phyloP scores from a whole-genome alignment of 1,140 invertebrate genomes.

The Drosophila trapezifrons region DNA sequence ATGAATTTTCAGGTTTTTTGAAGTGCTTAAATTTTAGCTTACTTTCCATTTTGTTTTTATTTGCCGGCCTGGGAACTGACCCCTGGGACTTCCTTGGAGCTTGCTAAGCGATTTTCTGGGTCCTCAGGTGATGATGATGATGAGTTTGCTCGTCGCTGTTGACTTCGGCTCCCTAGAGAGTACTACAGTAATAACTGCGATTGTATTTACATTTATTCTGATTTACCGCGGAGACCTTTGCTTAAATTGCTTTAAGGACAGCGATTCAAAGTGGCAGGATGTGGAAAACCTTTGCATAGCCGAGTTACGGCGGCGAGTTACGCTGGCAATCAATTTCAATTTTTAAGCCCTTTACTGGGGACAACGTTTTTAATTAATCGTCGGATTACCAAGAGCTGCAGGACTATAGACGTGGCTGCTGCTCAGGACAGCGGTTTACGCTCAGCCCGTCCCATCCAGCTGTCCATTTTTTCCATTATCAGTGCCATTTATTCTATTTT shows the following conservation, averaged over 20 bases:
- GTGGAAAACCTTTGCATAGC: constrained; percentile 62
- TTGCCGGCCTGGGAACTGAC: constrained; percentile 48
- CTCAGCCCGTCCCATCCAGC: constrained; percentile 45
- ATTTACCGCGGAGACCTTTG: constrained; percentile 58
- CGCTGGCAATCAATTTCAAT: constrained; percentile 77
- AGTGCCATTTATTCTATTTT: constrained; percentile 79
- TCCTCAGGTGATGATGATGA: constrained; percentile 62
- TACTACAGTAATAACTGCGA: constrained; percentile 71
- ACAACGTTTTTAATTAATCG: constrained; percentile 83
- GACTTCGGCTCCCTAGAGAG: constrained; percentile 63
- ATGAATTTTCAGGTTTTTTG: constrained; percentile 63
- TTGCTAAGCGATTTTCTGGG: constrained; percentile 61
- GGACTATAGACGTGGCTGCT: constrained; percentile 43
- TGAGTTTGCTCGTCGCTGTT: constrained; percentile 53
- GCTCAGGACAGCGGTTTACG: constrained; percentile 62
- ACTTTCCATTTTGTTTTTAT: constrained; percentile 47
- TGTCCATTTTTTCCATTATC: constrained; percentile 81
- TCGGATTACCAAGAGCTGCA: constrained; percentile 69
- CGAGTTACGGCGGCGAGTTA: constrained; percentile 35
- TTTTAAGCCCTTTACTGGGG: constrained; percentile 77
- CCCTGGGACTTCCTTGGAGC: constrained; percentile 61
- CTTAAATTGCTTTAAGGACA: constrained; percentile 55
- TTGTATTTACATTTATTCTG: constrained; percentile 77
- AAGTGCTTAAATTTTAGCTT: constrained; percentile 21
- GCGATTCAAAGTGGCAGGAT: neutral